These are phyloP conservation scores for Anoura caudifer DNA, from an alignment of 2,113 vertebrate species.

Conservation along the genomic window DNA sequence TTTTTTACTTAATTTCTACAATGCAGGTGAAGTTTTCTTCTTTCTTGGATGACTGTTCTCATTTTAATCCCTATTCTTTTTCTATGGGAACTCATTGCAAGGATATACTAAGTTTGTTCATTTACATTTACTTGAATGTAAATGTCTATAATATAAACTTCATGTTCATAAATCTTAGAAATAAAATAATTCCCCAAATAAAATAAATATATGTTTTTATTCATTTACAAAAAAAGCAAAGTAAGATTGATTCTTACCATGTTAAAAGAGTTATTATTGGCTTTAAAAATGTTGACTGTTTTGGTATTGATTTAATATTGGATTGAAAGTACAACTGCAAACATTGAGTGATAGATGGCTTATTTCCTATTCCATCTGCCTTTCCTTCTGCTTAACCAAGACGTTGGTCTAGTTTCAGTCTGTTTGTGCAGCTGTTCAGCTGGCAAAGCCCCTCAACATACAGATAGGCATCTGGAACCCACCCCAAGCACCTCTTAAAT, in stretches of 20 bases:
- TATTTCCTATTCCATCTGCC: not conserved
- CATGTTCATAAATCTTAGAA: not conserved
- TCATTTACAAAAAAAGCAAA: not conserved
- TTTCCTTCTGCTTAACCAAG: not conserved
- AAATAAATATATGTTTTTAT: not conserved
- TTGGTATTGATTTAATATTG: not conserved
- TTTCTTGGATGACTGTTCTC: not conserved
- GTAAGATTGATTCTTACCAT: not conserved
- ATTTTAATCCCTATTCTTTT: not conserved
- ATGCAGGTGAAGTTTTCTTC: not conserved
- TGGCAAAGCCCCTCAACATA: not conserved
- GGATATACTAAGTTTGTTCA: not conserved
- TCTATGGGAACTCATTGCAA: not conserved
- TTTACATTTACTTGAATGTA: not conserved
- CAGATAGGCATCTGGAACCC: constrained; percentile 2
- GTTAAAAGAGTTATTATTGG: not conserved
- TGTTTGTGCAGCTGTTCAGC: constrained; percentile 16
- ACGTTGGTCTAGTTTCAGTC: not conserved
- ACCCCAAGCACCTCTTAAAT: not conserved
- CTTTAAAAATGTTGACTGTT: not conserved
- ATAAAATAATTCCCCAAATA: not conserved
- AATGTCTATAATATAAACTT: not conserved
- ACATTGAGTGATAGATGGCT: not conserved
- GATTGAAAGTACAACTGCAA: not conserved
- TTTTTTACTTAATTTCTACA: not conserved